phyloP scores from a whole-genome alignment of 2,888 invertebrate species.

The Chelonus formosanus region DNA sequence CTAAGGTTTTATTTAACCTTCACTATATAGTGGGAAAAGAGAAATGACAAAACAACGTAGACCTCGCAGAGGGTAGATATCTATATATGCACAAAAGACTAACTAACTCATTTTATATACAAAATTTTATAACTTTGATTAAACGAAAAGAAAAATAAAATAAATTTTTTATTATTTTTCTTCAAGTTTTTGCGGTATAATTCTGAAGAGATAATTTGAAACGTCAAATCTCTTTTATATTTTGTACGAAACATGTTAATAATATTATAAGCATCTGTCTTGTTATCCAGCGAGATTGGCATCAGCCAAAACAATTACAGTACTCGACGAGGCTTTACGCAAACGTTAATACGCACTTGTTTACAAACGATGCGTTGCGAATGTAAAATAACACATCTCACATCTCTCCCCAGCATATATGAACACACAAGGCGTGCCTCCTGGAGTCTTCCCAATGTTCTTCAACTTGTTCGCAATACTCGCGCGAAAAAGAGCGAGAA shows the following conservation, averaged over 20 bases:
- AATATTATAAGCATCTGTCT: conserved; percentile 24
- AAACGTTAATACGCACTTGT: conserved; percentile 37
- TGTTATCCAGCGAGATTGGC: conserved; percentile 36
- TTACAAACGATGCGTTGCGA: conserved; percentile 44
- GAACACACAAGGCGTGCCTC: conserved; percentile 40
- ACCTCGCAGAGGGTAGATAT: too few species aligned
- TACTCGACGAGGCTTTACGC: conserved; percentile 27
- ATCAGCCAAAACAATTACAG: conserved; percentile 35
- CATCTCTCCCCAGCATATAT: conserved; percentile 23
- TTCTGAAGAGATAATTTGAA: too few species aligned
- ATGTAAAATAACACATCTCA: conserved; percentile 45
- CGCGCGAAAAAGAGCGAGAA: neutral
- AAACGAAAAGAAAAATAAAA: too few species aligned
- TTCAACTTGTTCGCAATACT: conserved; percentile 30
- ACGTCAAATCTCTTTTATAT: conserved; percentile 10
- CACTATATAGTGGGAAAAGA: conserved; percentile 13
- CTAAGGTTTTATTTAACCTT: conserved; percentile 43
- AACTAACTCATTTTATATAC: too few species aligned
- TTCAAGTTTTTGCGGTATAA: neutral
- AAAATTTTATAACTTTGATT: too few species aligned
- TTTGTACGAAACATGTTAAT: conserved; percentile 30
- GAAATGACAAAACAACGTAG: conserved; percentile 6
- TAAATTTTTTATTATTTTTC: neutral
- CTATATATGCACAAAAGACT: too few species aligned
- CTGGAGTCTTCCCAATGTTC: conserved; percentile 21